Evolutionary conservation across 2,797 vertebrate genomes (phyloP).

Genomic region (Bucorvus abyssinicus): DNA sequence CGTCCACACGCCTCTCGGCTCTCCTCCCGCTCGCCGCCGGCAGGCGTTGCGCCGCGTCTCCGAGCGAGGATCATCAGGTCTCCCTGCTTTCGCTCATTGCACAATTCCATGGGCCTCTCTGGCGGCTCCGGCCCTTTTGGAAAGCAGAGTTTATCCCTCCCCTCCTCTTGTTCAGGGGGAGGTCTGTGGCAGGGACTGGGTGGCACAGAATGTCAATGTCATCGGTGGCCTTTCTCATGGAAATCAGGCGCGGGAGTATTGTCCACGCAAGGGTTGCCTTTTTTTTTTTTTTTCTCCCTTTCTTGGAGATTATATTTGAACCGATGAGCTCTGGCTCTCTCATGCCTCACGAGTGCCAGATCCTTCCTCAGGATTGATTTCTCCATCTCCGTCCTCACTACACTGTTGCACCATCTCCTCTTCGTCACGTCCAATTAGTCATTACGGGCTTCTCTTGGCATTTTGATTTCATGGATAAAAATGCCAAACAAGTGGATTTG

Average conservation of each 20-base stretch:
- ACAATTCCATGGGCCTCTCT: slow-evolving; percentile 3
- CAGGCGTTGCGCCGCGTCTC: background rate
- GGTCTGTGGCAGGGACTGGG: background rate
- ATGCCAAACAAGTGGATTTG: background rate
- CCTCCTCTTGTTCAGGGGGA: background rate
- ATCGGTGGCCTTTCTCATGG: slow-evolving; percentile 44
- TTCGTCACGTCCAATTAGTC: background rate
- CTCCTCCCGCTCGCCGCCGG: background rate
- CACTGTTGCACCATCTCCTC: background rate
- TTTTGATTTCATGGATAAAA: background rate
- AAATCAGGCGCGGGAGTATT: slow-evolving; percentile 3
- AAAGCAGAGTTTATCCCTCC: slow-evolving; percentile 14
- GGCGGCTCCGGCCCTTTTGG: background rate
- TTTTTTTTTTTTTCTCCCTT: background rate
- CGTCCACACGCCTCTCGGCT: background rate
- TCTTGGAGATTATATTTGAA: background rate
- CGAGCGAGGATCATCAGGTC: background rate
- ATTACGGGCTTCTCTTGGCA: background rate
- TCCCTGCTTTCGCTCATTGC: background rate
- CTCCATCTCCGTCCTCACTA: slow-evolving; percentile 5
- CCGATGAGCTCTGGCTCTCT: background rate
- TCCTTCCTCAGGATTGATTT: background rate
- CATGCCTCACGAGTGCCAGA: background rate
- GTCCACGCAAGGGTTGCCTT: background rate
- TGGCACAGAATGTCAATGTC: slow-evolving; percentile 24